Evolutionary conservation across 1,140 invertebrate genomes (phyloP), one percentile per base, ranked within the genome.

Genomic region (Meloidogyne exigua): DNA sequence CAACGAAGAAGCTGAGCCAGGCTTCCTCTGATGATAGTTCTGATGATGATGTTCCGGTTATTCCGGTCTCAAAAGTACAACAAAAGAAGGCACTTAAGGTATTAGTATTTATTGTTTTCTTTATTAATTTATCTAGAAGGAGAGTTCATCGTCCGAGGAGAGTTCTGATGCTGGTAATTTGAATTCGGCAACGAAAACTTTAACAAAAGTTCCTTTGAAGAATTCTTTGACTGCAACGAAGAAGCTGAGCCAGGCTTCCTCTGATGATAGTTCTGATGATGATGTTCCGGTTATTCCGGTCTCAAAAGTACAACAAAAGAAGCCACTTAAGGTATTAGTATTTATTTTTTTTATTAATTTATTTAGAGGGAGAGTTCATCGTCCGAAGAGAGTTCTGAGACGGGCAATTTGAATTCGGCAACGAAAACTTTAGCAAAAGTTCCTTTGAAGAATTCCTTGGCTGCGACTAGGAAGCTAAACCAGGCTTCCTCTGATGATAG

Each of bases 221-320:
- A 57, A n/a, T 39, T 39, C 36, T n/a, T 1, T 5, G 9, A n/a
- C 49, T 57, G 3, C 18, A n/a, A n/a, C 49, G 1, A 15, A 49
- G 13, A 49, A 49, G 15, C 13, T 2, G 44, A 49, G 18, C 0
- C 44, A 13, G 10, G 9, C 67, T 11, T 21, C 67, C 7, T n/a
- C 67, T 28, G 67, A 42, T 25, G 57, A 57, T 7, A 70, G 68
- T n/a, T 70, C 68, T 23, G 68, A 42, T 13, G 68, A 42, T 10
- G 39, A 49, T 18, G 15, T 15, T 49, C 44, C 44, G 18, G 13
- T 49, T 4, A 18, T 18, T 3, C 3, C 44, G 3, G 15, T 49
- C 18, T 49, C 15, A 15, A 49, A 49, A 18, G 13, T 15, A 15
- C 44, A 13, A 49, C 4, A 4, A 4, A 49, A 49, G 15, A 49